These are phyloP conservation scores for Tinea semifulvella DNA, from an alignment of 2,888 invertebrate genomes.

Conservation along the genomic window DNA sequence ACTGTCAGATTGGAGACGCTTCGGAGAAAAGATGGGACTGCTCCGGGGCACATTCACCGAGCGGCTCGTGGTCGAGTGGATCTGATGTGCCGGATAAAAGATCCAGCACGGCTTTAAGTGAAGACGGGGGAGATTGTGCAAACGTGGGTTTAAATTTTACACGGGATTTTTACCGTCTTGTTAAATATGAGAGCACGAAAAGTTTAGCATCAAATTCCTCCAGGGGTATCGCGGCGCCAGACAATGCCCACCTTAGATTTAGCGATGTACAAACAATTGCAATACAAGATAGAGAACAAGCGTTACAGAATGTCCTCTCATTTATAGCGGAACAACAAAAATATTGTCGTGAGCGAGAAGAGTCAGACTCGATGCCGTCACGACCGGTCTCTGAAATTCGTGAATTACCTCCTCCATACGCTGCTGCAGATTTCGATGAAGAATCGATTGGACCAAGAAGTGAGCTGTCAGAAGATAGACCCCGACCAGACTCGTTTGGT, in stretches of 20 bases:
- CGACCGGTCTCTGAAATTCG: slow-evolving; percentile 65
- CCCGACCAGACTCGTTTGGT: slow-evolving; percentile 54
- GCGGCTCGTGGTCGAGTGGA: slow-evolving; percentile 69
- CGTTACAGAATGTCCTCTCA: slow-evolving; percentile 76
- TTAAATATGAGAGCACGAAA: slow-evolving; percentile 83
- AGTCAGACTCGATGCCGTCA: slow-evolving; percentile 64
- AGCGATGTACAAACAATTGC: slow-evolving; percentile 57
- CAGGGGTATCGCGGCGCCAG: slow-evolving; percentile 61
- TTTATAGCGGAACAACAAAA: slow-evolving; percentile 82
- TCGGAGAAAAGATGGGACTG: slow-evolving; percentile 74
- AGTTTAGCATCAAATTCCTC: slow-evolving; percentile 80
- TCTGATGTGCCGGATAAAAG: slow-evolving; percentile 72
- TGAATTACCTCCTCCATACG: slow-evolving; percentile 62
- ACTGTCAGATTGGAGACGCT: slow-evolving; percentile 66
- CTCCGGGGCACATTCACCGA: slow-evolving; percentile 64
- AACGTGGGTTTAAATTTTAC: slow-evolving; percentile 79
- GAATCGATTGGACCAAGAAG: slow-evolving; percentile 57
- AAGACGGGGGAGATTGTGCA: slow-evolving; percentile 75
- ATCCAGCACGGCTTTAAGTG: slow-evolving; percentile 74
- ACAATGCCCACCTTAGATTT: slow-evolving; percentile 54
- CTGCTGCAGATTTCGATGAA: slow-evolving; percentile 56
- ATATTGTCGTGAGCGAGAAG: slow-evolving; percentile 70
- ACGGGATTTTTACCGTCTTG: slow-evolving; percentile 80
- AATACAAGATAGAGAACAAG: slow-evolving; percentile 71
- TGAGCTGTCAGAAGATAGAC: slow-evolving; percentile 56